These are phyloP conservation scores for Stramonita haemastoma DNA, from an alignment of 2,888 invertebrate species.

Conservation along the genomic window DNA sequence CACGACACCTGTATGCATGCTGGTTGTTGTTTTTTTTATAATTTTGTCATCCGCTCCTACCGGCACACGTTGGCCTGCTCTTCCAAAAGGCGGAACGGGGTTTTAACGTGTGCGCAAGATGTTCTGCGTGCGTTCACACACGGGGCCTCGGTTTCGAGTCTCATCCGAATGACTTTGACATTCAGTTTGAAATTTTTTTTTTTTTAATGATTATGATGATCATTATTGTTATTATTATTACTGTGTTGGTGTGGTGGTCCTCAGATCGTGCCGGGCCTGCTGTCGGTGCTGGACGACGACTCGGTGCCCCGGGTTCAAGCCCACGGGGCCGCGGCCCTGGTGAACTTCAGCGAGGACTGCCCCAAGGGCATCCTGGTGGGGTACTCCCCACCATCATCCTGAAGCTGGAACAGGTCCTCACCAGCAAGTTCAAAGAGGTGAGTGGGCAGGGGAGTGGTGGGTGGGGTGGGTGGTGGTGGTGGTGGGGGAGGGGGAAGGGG, in stretches of 20 bases:
- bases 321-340: slow-evolving; percentile 94
- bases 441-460: neutral
- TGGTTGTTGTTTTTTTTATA: no score
- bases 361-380: slow-evolving; percentile 94
- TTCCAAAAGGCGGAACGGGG: no score
- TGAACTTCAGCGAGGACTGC: slow-evolving; percentile 99
- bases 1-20: no score
- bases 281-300: slow-evolving; percentile 92
- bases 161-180: no score
- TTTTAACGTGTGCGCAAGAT: no score
- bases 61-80: no score
- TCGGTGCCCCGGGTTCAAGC: slow-evolving; percentile 95
- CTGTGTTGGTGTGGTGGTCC: neutral
- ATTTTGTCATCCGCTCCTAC: no score
- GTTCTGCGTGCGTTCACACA: no score
- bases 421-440: slow-evolving; percentile 93
- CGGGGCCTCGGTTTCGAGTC: no score
- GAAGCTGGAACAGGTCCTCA: slow-evolving; percentile 87
- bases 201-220: no score
- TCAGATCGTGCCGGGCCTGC: slow-evolving; percentile 89
- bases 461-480: neutral
- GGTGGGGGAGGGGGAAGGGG: neutral
- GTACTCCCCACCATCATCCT: slow-evolving; percentile 94
- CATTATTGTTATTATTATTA: no score
- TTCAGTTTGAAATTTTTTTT: no score